Conservation (phyloP, 2,888 invertebrate genomes). For the Drosophila flavopinicola region DNA sequence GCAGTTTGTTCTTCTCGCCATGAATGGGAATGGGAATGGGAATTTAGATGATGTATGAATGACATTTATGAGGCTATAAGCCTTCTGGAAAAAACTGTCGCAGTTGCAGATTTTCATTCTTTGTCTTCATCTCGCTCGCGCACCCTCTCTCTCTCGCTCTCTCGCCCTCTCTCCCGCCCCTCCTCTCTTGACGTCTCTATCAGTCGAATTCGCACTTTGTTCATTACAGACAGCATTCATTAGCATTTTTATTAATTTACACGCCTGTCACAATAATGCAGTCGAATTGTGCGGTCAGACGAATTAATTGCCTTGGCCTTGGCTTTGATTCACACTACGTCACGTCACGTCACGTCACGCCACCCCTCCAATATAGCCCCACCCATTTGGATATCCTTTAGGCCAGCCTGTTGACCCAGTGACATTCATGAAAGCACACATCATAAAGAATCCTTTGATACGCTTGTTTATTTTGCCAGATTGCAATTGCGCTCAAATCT, state of each 20-base stretch:
- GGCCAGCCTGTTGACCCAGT: slow-evolving; percentile 37
- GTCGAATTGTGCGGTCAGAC: slow-evolving; percentile 60
- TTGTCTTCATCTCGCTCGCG: slow-evolving; percentile 1
- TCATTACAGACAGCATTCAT: slow-evolving; percentile 55
- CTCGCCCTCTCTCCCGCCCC: background rate
- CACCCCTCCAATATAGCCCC: background rate
- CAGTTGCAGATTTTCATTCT: slow-evolving; percentile 21
- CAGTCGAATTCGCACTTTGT: slow-evolving; percentile 45
- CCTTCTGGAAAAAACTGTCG: slow-evolving; percentile 20
- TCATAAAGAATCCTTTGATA: background rate
- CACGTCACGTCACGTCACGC: background rate
- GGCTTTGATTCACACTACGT: slow-evolving; percentile 39
- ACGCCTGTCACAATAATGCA: slow-evolving; percentile 55
- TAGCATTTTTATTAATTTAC: slow-evolving; percentile 63
- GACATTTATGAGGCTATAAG: slow-evolving; percentile 16
- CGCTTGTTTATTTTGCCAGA: background rate
- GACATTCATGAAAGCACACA: slow-evolving; percentile 2
- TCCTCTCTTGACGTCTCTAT: background rate
- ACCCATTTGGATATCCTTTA: background rate
- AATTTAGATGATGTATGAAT: slow-evolving; percentile 4
- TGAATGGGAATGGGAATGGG: slow-evolving; percentile 3
- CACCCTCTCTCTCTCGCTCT: slow-evolving; percentile 2
- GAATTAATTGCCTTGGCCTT: slow-evolving; percentile 62
- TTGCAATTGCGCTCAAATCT: background rate
- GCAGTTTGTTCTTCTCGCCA: background rate